Evolutionary conservation across 2,113 vertebrate genomes (phyloP).

Genomic region (Nerophis lumbriciformis): DNA sequence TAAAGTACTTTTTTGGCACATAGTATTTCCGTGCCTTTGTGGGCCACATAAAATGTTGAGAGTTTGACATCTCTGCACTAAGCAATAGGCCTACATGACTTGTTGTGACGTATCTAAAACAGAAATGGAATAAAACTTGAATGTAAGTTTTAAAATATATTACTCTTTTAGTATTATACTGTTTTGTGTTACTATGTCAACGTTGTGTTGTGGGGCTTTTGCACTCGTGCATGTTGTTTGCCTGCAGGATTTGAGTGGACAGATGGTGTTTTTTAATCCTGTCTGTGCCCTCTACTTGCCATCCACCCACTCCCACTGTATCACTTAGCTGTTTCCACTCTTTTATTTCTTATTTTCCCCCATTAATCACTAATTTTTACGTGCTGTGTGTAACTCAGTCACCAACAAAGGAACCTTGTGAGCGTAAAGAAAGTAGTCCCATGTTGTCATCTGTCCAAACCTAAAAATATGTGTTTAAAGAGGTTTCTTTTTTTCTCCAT

Average conservation of each 20-base stretch:
- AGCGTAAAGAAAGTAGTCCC: background rate
- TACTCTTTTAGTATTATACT: no score
- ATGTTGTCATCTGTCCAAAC: background rate
- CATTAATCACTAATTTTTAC: background rate
- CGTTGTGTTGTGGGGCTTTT: background rate
- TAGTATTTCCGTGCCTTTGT: no score
- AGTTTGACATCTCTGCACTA: no score
- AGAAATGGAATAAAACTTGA: no score
- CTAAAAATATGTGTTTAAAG: background rate
- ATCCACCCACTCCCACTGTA: conserved; percentile 6
- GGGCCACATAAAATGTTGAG: no score
- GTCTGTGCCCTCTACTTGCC: conserved; percentile 50
- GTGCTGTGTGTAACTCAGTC: conserved; percentile 19
- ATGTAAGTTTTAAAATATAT: no score
- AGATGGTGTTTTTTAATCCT: conserved; percentile 73
- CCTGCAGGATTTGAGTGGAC: conserved; percentile 34
- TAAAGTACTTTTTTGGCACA: no score
- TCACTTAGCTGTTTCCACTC: conserved; percentile 10
- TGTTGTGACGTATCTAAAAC: no score
- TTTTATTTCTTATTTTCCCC: background rate
- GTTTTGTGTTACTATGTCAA: background rate
- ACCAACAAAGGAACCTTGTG: conserved; percentile 34
- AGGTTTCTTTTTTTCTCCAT: background rate
- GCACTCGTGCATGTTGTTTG: conserved; percentile 11
- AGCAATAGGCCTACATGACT: no score